Base-by-base conservation (phyloP, 2,797 vertebrate species). In the Distichodus sexfasciatus region DNA sequence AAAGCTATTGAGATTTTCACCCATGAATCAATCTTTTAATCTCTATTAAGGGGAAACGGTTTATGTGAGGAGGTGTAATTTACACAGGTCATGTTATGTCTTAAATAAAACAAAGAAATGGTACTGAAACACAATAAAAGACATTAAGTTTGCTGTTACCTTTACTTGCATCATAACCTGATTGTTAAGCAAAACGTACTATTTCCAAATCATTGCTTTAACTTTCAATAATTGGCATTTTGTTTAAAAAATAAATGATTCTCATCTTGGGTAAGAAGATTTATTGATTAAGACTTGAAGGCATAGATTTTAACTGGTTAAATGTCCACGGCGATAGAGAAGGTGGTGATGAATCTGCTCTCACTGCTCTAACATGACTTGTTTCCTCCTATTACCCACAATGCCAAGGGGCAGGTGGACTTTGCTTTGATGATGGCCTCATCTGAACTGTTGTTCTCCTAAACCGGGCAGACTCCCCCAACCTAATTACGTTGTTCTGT, bases 231-330 rank as follows among this genome's bases (percentile, higher is more conserved):
- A 29, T n/a, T n/a, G n/a, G n/a, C n/a, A n/a, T n/a, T n/a, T n/a
- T n/a, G n/a, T n/a, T n/a, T n/a, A n/a, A n/a, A n/a, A n/a, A n/a
- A n/a, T n/a, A n/a, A n/a, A n/a, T n/a, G n/a, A n/a, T n/a, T n/a
- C n/a, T n/a, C n/a, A n/a, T n/a, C n/a, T n/a, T n/a, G n/a, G n/a
- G n/a, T n/a, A n/a, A n/a, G 31, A n/a, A 53, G 48, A n/a, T 24
- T 14, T 31, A 53, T 53, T 53, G 48, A 53, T 55, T 55, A 21
- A 9, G 51, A 9, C 51, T 55, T 35, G 33, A 17, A 55, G 51
- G 15, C 9, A 17, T 21, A 55, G 51, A 55, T 35, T 55, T 36
- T 15, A 55, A 3, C 29, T 33, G 51, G 51, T 11, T 31, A 19
- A 55, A 55, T 55, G 28, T 36, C 51, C 29, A 19, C 21, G 29